phyloP scores from a whole-genome alignment of 2,113 vertebrate species.

The Solenodon paradoxus region DNA sequence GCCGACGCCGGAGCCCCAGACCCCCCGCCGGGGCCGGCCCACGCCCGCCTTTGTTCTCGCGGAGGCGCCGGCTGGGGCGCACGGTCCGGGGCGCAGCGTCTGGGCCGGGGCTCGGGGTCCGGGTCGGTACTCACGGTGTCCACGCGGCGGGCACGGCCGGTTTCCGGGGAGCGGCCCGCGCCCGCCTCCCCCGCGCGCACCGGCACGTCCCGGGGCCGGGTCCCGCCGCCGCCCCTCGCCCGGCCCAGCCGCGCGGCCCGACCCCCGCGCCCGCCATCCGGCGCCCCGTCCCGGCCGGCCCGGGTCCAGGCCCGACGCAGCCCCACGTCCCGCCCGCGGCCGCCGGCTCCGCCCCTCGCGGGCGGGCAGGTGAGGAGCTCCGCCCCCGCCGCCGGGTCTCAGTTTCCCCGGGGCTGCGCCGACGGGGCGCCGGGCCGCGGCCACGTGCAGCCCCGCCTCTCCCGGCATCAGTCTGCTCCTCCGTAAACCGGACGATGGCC shows the following conservation, averaged over 20 bases:
- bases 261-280: neutral
- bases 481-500: neutral
- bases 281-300: neutral
- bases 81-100: too few relatives aligned
- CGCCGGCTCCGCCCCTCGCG: neutral
- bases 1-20: neutral
- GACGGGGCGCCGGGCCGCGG: too few relatives aligned
- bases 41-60: slow-evolving; percentile 69
- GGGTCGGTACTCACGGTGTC: slow-evolving; percentile 61
- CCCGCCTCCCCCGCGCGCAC: slow-evolving; percentile 9
- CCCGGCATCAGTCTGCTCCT: neutral
- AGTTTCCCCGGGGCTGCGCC: neutral
- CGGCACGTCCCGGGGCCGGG: neutral
- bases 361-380: neutral
- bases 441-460: too few relatives aligned
- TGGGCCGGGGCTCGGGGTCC: neutral
- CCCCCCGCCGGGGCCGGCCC: neutral
- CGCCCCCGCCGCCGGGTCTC: neutral
- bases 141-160: slow-evolving; percentile 44
- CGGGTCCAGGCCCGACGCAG: slow-evolving; percentile 50
- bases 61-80: neutral
- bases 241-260: neutral
- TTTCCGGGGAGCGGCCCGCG: neutral
- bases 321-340: neutral
- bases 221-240: neutral